A percentile compares a stretch with the other conserved stretches of the same genome.
These are phyloP conservation scores for Meta bourneti DNA, from an alignment of 2,888 invertebrate species.

Conservation along the genomic window DNA sequence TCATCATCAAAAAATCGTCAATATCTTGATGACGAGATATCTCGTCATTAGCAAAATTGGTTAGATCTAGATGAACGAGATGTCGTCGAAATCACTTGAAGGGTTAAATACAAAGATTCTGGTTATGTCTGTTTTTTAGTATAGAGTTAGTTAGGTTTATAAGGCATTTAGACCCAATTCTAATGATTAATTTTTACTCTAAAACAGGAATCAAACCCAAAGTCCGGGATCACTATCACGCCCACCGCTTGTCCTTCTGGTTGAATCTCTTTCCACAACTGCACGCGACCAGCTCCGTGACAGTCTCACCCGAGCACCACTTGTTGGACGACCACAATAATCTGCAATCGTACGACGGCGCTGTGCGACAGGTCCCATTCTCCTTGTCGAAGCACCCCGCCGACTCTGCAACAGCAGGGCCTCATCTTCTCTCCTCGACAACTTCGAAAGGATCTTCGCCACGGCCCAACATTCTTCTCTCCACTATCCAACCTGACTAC, in stretches of 20 bases:
- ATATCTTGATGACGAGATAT: too few species aligned
- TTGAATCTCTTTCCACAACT: conserved; percentile 94
- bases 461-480: conserved; percentile 15
- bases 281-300: conserved; percentile 79
- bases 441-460: not conserved
- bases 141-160: too few species aligned
- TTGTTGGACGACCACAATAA: conserved; percentile 91
- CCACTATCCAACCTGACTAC: not conserved
- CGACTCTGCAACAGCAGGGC: not conserved
- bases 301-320: conserved; percentile 69
- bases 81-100: too few species aligned
- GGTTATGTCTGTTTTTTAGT: too few species aligned
- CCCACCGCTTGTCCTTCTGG: conserved; percentile 97
- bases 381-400: conserved; percentile 10
- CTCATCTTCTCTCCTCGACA: not conserved
- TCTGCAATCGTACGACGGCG: conserved; percentile 92
- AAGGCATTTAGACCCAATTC: too few species aligned
- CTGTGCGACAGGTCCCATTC: conserved; percentile 84
- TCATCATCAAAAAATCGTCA: too few species aligned
- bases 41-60: too few species aligned
- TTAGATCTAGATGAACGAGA: too few species aligned
- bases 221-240: conserved; percentile 95
- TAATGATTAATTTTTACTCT: too few species aligned
- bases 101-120: too few species aligned
- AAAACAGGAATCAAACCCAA: conserved; percentile 92